These are phyloP conservation scores for Leptocoma aspasia DNA, from an alignment of 2,113 vertebrate genomes.

Conservation along the genomic window DNA sequence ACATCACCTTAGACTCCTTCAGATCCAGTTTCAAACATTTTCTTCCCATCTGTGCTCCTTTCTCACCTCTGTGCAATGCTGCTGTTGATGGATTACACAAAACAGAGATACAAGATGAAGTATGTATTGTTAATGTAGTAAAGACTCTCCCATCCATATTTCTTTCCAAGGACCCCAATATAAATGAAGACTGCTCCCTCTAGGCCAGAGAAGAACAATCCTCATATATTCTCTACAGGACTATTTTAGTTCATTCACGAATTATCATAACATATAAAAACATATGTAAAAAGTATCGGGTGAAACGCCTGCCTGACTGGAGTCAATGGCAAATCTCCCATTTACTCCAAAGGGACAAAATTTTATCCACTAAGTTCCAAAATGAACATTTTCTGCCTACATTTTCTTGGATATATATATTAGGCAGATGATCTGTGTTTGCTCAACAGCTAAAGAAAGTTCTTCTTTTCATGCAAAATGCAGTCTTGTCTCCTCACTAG, in stretches of 20 bases:
- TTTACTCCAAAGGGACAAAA: neutral
- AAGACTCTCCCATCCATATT: neutral
- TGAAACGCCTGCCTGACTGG: neutral
- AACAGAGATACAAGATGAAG: neutral
- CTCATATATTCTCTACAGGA: neutral
- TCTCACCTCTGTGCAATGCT: neutral
- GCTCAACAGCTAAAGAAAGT: neutral
- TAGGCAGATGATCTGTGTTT: neutral
- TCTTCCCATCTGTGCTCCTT: neutral
- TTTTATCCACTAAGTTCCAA: conserved; percentile 7
- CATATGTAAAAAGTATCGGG: neutral
- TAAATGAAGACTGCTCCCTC: neutral
- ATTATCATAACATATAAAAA: conserved; percentile 5
- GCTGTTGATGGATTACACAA: neutral
- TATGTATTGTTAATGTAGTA: neutral
- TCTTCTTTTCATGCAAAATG: neutral
- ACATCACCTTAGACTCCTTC: neutral
- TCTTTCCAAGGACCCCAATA: neutral
- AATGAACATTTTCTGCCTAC: neutral
- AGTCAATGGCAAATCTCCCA: conserved; percentile 32
- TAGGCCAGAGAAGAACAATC: neutral
- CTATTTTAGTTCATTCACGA: neutral
- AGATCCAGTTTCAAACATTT: neutral
- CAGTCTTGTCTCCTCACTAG: neutral
- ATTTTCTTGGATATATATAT: neutral